Percentiles rank a stretch among this genome's conserved stretches.
These are phyloP conservation scores for Lasioglossum leucozonium DNA, from an alignment of 2,888 invertebrate genomes.

Conservation along the genomic window DNA sequence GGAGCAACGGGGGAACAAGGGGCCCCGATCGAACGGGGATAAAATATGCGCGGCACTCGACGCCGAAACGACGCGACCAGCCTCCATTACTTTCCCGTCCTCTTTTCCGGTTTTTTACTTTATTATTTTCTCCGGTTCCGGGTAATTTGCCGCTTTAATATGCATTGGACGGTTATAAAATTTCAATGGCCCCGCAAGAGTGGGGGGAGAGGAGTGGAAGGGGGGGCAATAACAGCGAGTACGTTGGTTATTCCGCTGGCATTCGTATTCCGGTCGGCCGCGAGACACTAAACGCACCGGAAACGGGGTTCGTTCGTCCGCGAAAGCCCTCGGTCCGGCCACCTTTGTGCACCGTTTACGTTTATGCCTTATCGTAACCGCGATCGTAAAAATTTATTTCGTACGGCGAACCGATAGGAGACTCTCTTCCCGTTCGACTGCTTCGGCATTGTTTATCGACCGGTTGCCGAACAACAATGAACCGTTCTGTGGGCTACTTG, in stretches of 20 bases:
- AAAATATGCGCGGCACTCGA: neutral
- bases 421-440: neutral
- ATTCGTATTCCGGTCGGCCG: slow-evolving; percentile 32
- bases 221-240: neutral
- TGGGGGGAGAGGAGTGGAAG: neutral
- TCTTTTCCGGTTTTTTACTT: neutral
- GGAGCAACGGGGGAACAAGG: neutral
- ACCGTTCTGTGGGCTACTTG: neutral
- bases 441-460: neutral
- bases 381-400: slow-evolving; percentile 9
- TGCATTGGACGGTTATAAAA: slow-evolving; percentile 31
- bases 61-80: neutral
- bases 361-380: slow-evolving; percentile 4
- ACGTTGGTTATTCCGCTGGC: slow-evolving; percentile 22
- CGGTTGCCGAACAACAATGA: neutral
- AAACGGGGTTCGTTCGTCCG: slow-evolving; percentile 4
- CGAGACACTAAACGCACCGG: slow-evolving; percentile 5
- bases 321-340: neutral
- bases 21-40: neutral
- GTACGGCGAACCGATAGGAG: neutral
- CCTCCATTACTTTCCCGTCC: neutral
- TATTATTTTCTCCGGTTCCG: slow-evolving; percentile 38
- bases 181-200: slow-evolving; percentile 12
- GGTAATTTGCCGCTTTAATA: slow-evolving; percentile 34
- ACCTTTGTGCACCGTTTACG: slow-evolving; percentile 6